These are phyloP conservation scores for Brachionus calyciflorus DNA, from an alignment of 1,140 invertebrate species.

Conservation along the genomic window DNA sequence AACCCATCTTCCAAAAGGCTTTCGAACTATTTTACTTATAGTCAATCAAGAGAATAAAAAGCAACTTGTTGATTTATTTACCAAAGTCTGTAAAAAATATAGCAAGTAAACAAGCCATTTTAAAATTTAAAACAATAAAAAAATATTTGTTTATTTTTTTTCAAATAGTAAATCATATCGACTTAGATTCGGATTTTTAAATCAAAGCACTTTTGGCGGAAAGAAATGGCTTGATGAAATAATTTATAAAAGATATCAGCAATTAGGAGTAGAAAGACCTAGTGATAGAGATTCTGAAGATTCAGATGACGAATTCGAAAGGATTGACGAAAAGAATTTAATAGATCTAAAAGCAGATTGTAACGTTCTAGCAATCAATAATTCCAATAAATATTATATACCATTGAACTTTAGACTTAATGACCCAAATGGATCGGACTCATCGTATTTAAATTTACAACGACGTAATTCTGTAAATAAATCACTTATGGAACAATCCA, in stretches of 20 bases:
- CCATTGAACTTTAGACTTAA: neutral
- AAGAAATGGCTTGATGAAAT: conserved; percentile 39
- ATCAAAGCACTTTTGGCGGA: neutral
- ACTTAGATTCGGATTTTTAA: conserved; percentile 30
- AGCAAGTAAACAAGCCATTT: neutral
- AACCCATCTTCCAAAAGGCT: conserved; percentile 26
- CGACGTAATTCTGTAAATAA: neutral
- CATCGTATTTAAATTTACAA: neutral
- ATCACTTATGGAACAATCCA: neutral
- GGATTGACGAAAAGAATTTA: neutral
- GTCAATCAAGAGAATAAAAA: conserved; percentile 32
- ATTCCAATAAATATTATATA: neutral
- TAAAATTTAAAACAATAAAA: neutral
- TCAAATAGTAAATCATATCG: conserved; percentile 12
- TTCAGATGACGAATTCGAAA: conserved; percentile 24
- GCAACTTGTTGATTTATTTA: neutral
- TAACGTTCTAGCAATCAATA: neutral
- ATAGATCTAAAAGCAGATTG: neutral
- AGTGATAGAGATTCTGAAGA: neutral
- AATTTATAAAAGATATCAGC: neutral
- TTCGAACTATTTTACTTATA: conserved; percentile 4
- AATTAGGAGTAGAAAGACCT: neutral
- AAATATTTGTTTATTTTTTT: neutral
- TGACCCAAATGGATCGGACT: neutral
- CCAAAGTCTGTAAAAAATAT: conserved; percentile 24